Percentiles rank a stretch among this genome's conserved stretches.
These are phyloP conservation scores for Parauchenoglanis ngamensis DNA, from an alignment of 2,797 vertebrate species.

Conservation along the genomic window DNA sequence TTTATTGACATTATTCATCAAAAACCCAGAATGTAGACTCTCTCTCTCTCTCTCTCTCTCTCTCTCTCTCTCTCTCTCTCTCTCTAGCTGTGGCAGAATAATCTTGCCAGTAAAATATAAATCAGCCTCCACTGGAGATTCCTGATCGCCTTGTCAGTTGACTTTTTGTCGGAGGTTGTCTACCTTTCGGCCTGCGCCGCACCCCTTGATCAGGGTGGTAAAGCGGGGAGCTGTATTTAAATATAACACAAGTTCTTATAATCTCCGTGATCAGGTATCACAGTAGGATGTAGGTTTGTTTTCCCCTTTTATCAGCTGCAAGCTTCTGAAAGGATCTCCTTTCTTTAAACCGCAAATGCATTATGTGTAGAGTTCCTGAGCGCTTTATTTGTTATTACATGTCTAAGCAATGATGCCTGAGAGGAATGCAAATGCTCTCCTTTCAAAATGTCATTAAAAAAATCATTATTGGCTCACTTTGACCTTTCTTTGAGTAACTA, in stretches of 20 bases:
- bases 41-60: neutral
- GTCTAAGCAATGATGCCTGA: constrained; percentile 60
- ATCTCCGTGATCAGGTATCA: neutral
- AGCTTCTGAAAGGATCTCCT: neutral
- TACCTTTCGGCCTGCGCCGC: neutral
- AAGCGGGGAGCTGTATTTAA: neutral
- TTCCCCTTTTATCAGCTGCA: no score
- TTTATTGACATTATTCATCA: constrained; percentile 1
- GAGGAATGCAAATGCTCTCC: constrained; percentile 66
- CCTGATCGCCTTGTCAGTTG: neutral
- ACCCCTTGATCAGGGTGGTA: neutral
- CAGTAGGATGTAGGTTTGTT: neutral
- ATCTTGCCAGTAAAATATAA: constrained; percentile 9
- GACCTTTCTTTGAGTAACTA: constrained; percentile 72
- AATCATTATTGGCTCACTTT: constrained; percentile 74
- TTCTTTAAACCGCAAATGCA: neutral
- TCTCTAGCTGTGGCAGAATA: neutral
- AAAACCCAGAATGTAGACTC: neutral
- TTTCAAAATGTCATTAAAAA: constrained; percentile 74
- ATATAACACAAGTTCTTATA: neutral
- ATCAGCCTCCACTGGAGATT: neutral
- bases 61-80: neutral
- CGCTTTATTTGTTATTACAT: constrained; percentile 58
- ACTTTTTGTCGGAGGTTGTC: neutral
- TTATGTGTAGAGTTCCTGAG: constrained; percentile 24